phyloP scores from a whole-genome alignment of 2,113 vertebrate species.

The Microtus oregoni region DNA sequence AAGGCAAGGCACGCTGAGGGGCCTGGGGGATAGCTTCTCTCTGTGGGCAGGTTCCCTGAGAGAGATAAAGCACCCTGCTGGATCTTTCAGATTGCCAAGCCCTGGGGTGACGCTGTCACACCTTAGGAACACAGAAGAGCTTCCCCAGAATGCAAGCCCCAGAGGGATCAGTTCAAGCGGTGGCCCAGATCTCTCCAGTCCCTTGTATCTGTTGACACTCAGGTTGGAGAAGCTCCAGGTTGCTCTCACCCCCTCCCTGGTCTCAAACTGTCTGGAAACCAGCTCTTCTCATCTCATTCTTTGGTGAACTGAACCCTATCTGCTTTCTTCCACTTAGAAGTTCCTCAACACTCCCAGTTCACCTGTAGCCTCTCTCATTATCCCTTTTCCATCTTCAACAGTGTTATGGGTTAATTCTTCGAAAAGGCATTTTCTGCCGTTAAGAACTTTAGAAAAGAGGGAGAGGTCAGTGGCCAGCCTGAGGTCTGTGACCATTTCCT shows the following conservation, averaged over 20 bases:
- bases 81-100: not conserved
- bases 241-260: not conserved
- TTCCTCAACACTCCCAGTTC: not conserved
- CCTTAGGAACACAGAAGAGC: not conserved
- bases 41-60: too few species aligned
- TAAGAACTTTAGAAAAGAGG: not conserved
- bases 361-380: not conserved
- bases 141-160: not conserved
- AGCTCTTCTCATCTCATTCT: not conserved
- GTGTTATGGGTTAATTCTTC: not conserved
- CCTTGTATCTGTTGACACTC: not conserved
- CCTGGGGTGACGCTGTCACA: not conserved
- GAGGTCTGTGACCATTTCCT: not conserved
- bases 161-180: not conserved
- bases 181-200: not conserved
- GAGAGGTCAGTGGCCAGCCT: not conserved
- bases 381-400: not conserved
- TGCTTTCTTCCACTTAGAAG: not conserved
- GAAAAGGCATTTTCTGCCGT: not conserved
- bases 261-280: not conserved
- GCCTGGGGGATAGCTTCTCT: too few species aligned
- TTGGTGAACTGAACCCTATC: not conserved
- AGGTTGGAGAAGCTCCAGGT: not conserved
- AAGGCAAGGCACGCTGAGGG: not conserved
- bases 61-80: not conserved